phyloP scores from a whole-genome alignment of 2,113 vertebrate genomes.

The Pogona vitticeps region DNA sequence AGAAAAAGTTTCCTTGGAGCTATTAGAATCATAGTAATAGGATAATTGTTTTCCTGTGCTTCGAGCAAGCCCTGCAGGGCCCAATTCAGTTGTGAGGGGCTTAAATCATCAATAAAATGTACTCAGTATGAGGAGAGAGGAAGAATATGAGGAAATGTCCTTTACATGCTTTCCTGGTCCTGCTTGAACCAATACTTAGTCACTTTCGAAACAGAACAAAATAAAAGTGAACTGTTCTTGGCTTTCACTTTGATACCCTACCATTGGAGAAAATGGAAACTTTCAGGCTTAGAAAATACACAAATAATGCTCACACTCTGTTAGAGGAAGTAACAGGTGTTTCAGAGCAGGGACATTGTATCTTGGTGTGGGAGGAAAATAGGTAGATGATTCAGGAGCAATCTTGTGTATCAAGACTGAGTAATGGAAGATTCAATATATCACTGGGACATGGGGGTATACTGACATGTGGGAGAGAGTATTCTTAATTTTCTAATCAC shows the following conservation, averaged over 20 bases:
- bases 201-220: not conserved
- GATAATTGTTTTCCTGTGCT: slow-evolving; percentile 55
- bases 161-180: slow-evolving; percentile 55
- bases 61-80: slow-evolving; percentile 33
- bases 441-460: not conserved
- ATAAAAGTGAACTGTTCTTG: not conserved
- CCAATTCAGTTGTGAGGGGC: slow-evolving; percentile 43
- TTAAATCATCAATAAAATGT: slow-evolving; percentile 54
- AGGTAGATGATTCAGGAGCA: not conserved
- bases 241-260: not conserved
- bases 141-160: slow-evolving; percentile 57
- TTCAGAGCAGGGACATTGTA: not conserved
- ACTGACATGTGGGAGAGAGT: not conserved
- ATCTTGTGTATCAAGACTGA: not conserved
- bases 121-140: slow-evolving; percentile 17
- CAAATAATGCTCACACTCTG: not conserved
- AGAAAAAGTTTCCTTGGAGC: slow-evolving; percentile 17
- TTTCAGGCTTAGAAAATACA: not conserved
- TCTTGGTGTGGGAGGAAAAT: not conserved
- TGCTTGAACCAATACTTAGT: slow-evolving; percentile 39
- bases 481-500: not conserved
- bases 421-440: not conserved
- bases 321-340: not conserved
- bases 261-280: not conserved
- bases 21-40: slow-evolving; percentile 16